Evolutionary conservation across 1,140 invertebrate species (phyloP), one percentile per base, ranked within the genome.

Genomic region (Laupala kohalensis): DNA sequence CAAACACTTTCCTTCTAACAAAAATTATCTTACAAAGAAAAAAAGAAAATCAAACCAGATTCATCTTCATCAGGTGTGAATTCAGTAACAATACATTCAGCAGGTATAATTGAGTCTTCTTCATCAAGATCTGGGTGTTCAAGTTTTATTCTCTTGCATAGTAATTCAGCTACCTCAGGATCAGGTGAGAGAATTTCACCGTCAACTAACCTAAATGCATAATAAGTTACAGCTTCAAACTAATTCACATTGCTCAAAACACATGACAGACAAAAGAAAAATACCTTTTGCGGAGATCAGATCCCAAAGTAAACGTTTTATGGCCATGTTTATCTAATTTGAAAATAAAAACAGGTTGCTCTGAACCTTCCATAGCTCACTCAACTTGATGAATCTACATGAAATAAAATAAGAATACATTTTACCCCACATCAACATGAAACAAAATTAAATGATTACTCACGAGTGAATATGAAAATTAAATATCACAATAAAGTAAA

Each of bases 311-410:
- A 64, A 77, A 79, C 30, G 78, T 74, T 71, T 77, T 79, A 69
- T 77, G 76, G 4, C 78, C 78, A 29, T 77, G 74, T 25, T 78
- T 76, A 73, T 79, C 77, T 19, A 78, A 69, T 29, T 74, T 78
- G 70, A 80, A 69, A 63, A 79, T 77, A 73, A 77, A 78, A 27
- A 76, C 76, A 73, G 76, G 72, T 1, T 74, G 64, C 25, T 75
- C 75, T 6, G 73, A 67, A 71, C 75, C 76, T 23, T 76, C 75
- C 75, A 76, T 78, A n/a, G n/a, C n/a, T n/a, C n/a, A n/a, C n/a
- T n/a, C n/a, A n/a, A n/a, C n/a, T n/a, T n/a, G n/a, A n/a, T n/a
- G n/a, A n/a, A n/a, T n/a, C n/a, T n/a, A n/a, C n/a, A n/a, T n/a
- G n/a, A n/a, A n/a, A n/a, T n/a, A n/a, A n/a, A n/a, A n/a, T n/a